Base-by-base conservation (phyloP, 2,113 vertebrate genomes). In the Aspiorhynchus laticeps region DNA sequence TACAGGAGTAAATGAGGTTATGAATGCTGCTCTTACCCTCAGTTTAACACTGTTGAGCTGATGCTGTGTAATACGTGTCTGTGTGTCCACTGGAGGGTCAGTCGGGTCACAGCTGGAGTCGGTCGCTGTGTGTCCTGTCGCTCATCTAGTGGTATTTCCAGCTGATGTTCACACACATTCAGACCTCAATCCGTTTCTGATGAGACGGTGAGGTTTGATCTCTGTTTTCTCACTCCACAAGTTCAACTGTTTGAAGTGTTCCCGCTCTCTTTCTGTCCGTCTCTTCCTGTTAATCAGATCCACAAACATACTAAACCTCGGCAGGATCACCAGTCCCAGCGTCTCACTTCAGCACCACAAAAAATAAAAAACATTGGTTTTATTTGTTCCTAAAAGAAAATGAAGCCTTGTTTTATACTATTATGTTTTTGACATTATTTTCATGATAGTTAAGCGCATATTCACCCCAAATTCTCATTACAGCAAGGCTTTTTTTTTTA, bases 181-280 rank as follows among this genome's bases (percentile, higher is more conserved):
- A 90, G 84, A 89, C 88, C 88, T 90, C 87, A 90, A 91, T 93
- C 91, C 91, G 83, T 92, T 92, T 93, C 91, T 93, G 91, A 93
- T 93, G 88, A 93, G 86, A 86, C 38, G 41, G 61, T 82, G 61
- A 26, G 78, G 90, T 90, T 92, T 90, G 63, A 91, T 86, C 87
- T 87, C 31, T 78, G 84, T 88, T 88, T 87, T 83, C 85, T 88
- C 87, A 88, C 65, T 88, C 53, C 73, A 78, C 74, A 88, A 79
- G 89, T 91, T 88, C 15, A 90, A 73, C 36, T 61, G 38, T 73
- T 84, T 46, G 82, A 80, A 67, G 80, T 67, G 79, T 28, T 73
- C 24, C 59, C 63, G 5, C 48, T 87, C 33, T 84, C 46, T 84
- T n/a, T 79, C 33, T 48, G 4, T 56, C 63, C 17, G 1, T 41